Base-by-base conservation (phyloP, 2,113 vertebrate genomes). In the Tor tambroides region DNA sequence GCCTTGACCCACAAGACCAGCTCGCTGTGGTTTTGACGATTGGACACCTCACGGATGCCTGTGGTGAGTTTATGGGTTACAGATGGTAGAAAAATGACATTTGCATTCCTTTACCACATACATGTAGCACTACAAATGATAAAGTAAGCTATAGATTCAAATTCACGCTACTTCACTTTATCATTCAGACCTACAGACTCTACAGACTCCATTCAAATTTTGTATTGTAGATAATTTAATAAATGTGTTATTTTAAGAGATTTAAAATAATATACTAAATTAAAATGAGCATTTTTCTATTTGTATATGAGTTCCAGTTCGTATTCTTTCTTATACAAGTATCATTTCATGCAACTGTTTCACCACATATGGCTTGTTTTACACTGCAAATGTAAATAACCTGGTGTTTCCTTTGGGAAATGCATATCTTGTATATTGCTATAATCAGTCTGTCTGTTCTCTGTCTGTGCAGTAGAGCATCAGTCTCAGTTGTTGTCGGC, bases 21-120 rank as follows among this genome's bases (percentile, higher is more conserved):
- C 91, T 96, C 1, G 94, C 95, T 83, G 92, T 98, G 89, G 93
- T 98, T 38, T 95, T 99, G 87, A 91, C 95, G 35, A 90, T 99
- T 89, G 96, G 96, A 77, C 95, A 96, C 91, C 98, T 96, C 89
- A 98, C 96, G 46, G 96, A 96, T 88, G 92, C 94, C 65, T 98
- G 96, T 91, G 96, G 98, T 99, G 15, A 83, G 90, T 75, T 56
- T 86, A 5, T 69, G 4, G 11, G 26, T 21, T 28, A 30, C 23
- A 32, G 19, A n/a, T 23, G 2, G n/a, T 19, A 17, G 67, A 9
- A 38, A 71, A 69, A 71, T 71, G 32, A 19, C 67, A 19, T 32
- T 65, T 28, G 61, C 5, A 65, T 43, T 43, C 11, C 11, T 43
- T 10, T 43, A 43, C 41, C 41, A 43, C 41, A 43, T 43, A 43